Base-by-base conservation (phyloP, 2,113 vertebrate genomes). In the Peromyscus polionotus region DNA sequence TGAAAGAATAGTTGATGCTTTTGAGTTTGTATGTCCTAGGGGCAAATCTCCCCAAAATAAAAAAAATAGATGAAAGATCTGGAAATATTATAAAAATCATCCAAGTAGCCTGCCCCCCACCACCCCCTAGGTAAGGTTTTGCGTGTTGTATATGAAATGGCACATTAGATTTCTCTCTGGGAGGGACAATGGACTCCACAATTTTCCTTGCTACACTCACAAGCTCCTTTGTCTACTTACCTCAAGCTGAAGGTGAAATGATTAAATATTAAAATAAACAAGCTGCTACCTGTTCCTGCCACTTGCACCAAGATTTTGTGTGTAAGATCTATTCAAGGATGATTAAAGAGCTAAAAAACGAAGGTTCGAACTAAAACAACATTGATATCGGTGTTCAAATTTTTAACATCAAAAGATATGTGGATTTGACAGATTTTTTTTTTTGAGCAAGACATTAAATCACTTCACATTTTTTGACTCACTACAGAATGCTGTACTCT, bases 181-280 rank as follows among this genome's bases (percentile, higher is more conserved):
- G 81, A 84, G 84, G 88, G 83, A 70, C 0, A 93, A 89, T 93
- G 7, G 20, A 94, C 83, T 87, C 83, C 61, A 89, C 72, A 59
- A 13, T 95, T 88, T 92, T 98, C 94, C 80, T 88, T 72, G 0
- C 42, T 95, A 28, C 48, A 45, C 77, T 96, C 65, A 91, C 92
- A 72, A 94, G 88, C 39, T 79, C 73, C 80, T 84, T 72, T 93
- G 67, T 81, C 97, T 95, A 54, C 70, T 76, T 2, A 0, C n/a
- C n/a, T 76, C 80, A 93, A 57, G 68, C 91, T 77, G 88, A 95
- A 48, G 98, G 77, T 9, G 48, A 97, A 96, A 97, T 33, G 94
- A 97, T 96, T 90, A 90, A 95, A 97, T 92, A 97, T 97, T 98
- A 98, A 98, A 98, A 98, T 98, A 96, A 97, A 97, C 93, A 98